Conservation (phyloP, 2,797 vertebrate genomes). For the Chaunax sp. region DNA sequence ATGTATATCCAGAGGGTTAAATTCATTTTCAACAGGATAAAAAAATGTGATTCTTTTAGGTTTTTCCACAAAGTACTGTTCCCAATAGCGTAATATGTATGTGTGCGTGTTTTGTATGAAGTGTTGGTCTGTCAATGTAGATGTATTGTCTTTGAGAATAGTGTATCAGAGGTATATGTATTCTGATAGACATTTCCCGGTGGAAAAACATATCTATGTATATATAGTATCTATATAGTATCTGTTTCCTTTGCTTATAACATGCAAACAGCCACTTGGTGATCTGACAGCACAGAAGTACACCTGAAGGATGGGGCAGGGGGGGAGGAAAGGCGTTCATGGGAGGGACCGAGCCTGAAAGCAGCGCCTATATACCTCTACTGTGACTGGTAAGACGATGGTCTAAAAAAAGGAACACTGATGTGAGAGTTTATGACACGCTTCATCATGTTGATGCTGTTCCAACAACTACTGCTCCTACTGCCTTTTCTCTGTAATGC, state of each 20-base stretch:
- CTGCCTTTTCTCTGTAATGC: constrained; percentile 19
- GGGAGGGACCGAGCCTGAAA: constrained; percentile 60
- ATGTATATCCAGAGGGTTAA: constrained; percentile 89
- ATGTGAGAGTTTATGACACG: constrained; percentile 77
- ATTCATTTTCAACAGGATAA: constrained; percentile 83
- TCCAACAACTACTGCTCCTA: constrained; percentile 24
- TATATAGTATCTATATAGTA: constrained; percentile 86
- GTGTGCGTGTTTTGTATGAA: constrained; percentile 32
- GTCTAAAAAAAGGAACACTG: constrained; percentile 61
- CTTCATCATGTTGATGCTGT: constrained; percentile 30
- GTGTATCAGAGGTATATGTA: constrained; percentile 74
- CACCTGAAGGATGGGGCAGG: constrained; percentile 75
- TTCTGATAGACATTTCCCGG: constrained; percentile 71
- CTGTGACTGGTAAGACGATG: constrained; percentile 64
- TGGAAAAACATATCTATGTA: constrained; percentile 82
- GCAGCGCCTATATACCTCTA: constrained; percentile 69
- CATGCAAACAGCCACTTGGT: constrained; percentile 98
- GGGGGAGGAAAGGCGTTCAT: constrained; percentile 49
- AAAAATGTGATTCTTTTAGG: constrained; percentile 72
- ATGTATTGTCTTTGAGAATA: constrained; percentile 63
- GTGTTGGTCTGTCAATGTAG: constrained; percentile 41
- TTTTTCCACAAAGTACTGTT: constrained; percentile 73
- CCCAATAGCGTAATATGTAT: constrained; percentile 53
- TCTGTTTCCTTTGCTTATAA: constrained; percentile 88
- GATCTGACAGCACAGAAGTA: constrained; percentile 95